Evolutionary conservation across 2,888 invertebrate genomes (phyloP).

Genomic region (Barypeithes pellucidus): DNA sequence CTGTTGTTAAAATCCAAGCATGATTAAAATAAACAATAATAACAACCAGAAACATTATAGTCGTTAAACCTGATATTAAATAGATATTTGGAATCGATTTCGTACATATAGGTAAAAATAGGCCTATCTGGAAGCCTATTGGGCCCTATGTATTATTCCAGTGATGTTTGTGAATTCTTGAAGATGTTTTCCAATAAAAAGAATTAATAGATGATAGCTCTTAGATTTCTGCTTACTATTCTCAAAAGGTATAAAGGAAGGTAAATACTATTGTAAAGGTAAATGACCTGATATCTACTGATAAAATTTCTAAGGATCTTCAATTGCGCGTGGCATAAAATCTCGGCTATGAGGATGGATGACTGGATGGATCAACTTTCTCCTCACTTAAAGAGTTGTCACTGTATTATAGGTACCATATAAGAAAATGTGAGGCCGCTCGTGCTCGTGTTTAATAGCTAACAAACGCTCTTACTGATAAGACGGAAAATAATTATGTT

Average conservation of each 20-base stretch:
- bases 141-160: no score
- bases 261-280: conserved; percentile 42
- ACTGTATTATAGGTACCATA: not conserved
- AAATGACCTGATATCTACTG: conserved; percentile 53
- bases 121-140: no score
- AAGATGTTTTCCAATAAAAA: no score
- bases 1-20: no score
- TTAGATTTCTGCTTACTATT: conserved; percentile 28
- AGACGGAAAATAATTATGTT: no score
- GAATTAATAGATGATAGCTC: conserved; percentile 20
- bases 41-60: no score
- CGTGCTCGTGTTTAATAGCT: no score
- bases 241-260: conserved; percentile 13
- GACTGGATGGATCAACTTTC: conserved; percentile 1
- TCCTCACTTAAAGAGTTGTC: not conserved
- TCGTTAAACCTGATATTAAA: no score
- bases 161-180: no score
- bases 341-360: not conserved
- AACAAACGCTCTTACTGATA: no score
- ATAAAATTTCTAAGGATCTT: conserved; percentile 40
- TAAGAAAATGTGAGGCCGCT: no score
- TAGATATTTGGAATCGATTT: not conserved
- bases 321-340: conserved; percentile 29
- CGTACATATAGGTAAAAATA: not conserved
- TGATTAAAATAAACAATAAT: no score